Evolutionary conservation across 2,888 invertebrate species (phyloP).

Genomic region (Machimus rusticus): DNA sequence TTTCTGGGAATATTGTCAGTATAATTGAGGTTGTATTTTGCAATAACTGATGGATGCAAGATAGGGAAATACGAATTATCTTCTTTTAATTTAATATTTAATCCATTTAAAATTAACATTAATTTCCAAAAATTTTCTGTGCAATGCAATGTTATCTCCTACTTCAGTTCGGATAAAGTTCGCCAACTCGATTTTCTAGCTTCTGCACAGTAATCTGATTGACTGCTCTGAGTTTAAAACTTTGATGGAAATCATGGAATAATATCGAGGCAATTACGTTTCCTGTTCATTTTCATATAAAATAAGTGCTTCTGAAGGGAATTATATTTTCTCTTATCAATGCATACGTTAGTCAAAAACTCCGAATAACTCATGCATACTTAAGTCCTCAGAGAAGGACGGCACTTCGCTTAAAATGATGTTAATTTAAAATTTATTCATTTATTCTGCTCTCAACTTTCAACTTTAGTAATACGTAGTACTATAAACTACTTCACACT

Average conservation of each 20-base stretch:
- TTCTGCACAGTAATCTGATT: not conserved
- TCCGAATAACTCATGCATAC: not conserved
- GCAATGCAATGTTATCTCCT: not conserved
- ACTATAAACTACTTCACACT: not conserved
- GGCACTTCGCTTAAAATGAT: not conserved
- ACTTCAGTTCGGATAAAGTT: not conserved
- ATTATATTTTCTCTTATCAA: not conserved
- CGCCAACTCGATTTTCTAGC: not conserved
- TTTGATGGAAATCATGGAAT: not conserved
- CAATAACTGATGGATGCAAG: no score
- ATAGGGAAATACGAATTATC: no score
- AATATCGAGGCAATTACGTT: not conserved
- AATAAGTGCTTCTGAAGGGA: not conserved
- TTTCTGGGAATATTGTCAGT: no score
- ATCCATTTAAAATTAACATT: not conserved
- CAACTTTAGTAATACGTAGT: not conserved
- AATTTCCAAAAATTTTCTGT: not conserved
- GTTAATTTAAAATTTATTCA: not conserved
- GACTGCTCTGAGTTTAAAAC: not conserved
- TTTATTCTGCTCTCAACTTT: not conserved
- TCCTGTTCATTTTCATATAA: not conserved
- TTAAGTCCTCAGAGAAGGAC: not conserved
- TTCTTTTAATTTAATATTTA: not conserved
- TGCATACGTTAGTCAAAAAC: not conserved
- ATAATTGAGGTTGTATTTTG: no score